Evolutionary conservation across 2,113 vertebrate genomes (phyloP).

Genomic region (Nerophis lumbriciformis): DNA sequence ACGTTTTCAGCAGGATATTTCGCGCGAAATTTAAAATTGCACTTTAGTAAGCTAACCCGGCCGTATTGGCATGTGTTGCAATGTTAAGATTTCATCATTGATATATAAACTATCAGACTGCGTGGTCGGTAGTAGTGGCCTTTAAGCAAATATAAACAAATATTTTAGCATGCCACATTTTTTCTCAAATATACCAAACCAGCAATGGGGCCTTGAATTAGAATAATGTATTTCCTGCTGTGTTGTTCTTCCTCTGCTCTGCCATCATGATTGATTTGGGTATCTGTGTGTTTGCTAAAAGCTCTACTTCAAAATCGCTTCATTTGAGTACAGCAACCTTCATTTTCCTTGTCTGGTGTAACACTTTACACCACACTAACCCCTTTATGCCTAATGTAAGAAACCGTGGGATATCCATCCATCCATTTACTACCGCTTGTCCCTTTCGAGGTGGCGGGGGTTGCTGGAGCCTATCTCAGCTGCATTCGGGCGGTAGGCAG

Average conservation of each 20-base stretch:
- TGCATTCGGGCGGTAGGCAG: too few relatives aligned
- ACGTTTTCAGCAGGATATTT: too few relatives aligned
- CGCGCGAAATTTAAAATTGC: too few relatives aligned
- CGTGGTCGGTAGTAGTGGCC: too few relatives aligned
- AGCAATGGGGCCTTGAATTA: conserved; percentile 12
- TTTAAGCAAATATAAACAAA: too few relatives aligned
- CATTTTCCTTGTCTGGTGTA: conserved; percentile 18
- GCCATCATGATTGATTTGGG: conserved; percentile 41
- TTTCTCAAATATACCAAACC: background rate
- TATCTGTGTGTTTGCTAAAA: conserved; percentile 44
- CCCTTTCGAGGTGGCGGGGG: too few relatives aligned
- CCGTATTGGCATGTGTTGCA: too few relatives aligned
- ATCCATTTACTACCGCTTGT: too few relatives aligned
- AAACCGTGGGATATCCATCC: background rate
- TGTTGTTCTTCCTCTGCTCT: conserved; percentile 24
- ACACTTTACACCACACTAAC: background rate
- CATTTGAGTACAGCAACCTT: conserved; percentile 31
- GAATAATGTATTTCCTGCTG: conserved; percentile 17
- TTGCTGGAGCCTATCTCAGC: too few relatives aligned
- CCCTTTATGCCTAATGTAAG: background rate
- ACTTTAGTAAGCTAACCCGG: too few relatives aligned
- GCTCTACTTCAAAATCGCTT: conserved; percentile 37
- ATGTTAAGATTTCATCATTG: too few relatives aligned
- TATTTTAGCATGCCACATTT: conserved; percentile 29
- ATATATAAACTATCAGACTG: too few relatives aligned